Percentiles rank a stretch among this genome's conserved stretches.
Conservation (phyloP, 2,888 invertebrate genomes). For the Mamestra brassicae region DNA sequence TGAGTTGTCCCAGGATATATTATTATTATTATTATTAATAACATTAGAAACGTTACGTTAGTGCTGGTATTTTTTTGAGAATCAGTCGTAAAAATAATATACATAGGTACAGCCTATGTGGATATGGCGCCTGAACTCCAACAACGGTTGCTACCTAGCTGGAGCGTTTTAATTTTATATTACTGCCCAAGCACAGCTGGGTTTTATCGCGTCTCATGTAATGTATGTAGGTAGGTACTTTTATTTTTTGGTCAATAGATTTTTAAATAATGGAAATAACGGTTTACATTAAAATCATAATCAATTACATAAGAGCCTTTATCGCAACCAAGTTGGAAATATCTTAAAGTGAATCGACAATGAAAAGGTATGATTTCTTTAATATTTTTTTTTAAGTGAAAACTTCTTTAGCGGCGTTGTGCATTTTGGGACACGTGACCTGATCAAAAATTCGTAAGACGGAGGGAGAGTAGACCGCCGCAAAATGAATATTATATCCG, state of each 20-base stretch:
- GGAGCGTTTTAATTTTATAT: slow-evolving; percentile 51
- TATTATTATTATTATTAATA: no score
- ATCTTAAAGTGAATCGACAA: background rate
- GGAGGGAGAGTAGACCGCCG: no score
- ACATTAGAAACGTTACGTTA: slow-evolving; percentile 17
- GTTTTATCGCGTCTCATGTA: slow-evolving; percentile 49
- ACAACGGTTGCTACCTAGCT: slow-evolving; percentile 29
- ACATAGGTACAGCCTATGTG: slow-evolving; percentile 24
- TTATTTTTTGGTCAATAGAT: slow-evolving; percentile 25
- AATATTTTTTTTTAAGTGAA: no score
- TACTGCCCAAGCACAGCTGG: slow-evolving; percentile 50
- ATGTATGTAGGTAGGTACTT: slow-evolving; percentile 18
- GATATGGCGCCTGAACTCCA: slow-evolving; percentile 24
- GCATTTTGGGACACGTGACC: no score
- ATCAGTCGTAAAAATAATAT: slow-evolving; percentile 45
- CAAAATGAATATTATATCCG: no score
- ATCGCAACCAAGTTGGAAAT: background rate
- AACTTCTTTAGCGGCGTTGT: no score
- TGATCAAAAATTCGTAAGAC: no score
- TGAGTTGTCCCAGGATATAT: no score
- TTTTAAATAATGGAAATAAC: slow-evolving; percentile 4
- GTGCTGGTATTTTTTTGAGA: slow-evolving; percentile 14
- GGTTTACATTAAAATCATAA: no score
- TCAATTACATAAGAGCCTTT: no score
- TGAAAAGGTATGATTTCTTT: no score